A percentile compares a stretch with the other conserved stretches of the same genome.
phyloP scores from a whole-genome alignment of 2,113 vertebrate species.

The Pteronura brasiliensis region DNA sequence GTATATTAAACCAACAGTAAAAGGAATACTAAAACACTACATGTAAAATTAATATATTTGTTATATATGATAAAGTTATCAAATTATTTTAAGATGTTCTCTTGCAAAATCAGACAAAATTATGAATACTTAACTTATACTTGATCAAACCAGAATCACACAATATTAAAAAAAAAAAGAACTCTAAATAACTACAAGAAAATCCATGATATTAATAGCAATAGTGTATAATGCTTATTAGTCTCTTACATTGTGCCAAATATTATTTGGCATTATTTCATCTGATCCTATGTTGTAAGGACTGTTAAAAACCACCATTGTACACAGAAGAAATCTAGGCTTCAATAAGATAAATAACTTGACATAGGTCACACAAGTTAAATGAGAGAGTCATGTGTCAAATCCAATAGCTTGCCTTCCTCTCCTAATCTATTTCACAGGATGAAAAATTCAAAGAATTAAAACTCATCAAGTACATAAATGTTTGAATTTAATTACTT shows the following conservation, averaged over 20 bases:
- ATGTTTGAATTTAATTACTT: not conserved
- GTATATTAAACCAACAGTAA: not conserved
- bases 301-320: not conserved
- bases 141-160: not conserved
- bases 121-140: not conserved
- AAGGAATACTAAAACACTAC: not conserved
- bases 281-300: not conserved
- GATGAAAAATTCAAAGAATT: not conserved
- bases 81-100: not conserved
- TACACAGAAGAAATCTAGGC: not conserved
- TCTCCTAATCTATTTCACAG: not conserved
- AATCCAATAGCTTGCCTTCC: not conserved
- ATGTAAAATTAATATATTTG: not conserved
- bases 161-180: not conserved
- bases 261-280: not conserved
- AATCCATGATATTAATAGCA: not conserved
- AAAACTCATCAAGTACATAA: not conserved
- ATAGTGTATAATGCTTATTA: not conserved
- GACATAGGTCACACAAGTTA: not conserved
- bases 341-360: not conserved
- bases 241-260: not conserved
- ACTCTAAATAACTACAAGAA: not conserved
- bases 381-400: not conserved
- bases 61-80: not conserved
- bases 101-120: not conserved